Percentiles rank a stretch among this genome's conserved stretches.
Conservation (phyloP, 1,140 invertebrate species). For the Hycleus phaleratus region DNA sequence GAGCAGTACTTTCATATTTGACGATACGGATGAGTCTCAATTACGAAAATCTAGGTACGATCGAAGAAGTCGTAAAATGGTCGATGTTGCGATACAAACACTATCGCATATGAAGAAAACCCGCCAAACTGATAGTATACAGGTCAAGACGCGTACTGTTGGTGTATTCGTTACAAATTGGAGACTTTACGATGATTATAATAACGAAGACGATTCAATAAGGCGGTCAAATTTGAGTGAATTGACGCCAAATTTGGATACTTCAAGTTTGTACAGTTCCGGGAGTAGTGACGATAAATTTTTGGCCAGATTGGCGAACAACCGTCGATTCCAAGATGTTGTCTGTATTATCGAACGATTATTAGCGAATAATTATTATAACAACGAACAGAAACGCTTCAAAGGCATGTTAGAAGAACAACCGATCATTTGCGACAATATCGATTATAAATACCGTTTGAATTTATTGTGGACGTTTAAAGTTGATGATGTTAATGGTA, state of each 20-base stretch:
- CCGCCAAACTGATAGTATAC: slow-evolving; percentile 49
- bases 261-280: slow-evolving; percentile 6
- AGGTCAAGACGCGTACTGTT: slow-evolving; percentile 47
- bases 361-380: slow-evolving; percentile 57
- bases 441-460: slow-evolving; percentile 55
- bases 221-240: slow-evolving; percentile 18
- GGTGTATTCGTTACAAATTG: slow-evolving; percentile 60
- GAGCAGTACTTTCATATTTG: slow-evolving; percentile 50
- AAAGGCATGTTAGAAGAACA: slow-evolving; percentile 49
- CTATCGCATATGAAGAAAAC: slow-evolving; percentile 49
- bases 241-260: slow-evolving; percentile 19
- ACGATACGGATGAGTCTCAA: slow-evolving; percentile 47
- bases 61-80: slow-evolving; percentile 51
- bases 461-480: slow-evolving; percentile 57
- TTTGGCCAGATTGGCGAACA: slow-evolving; percentile 33
- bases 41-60: slow-evolving; percentile 57
- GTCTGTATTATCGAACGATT: slow-evolving; percentile 57
- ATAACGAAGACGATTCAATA: slow-evolving; percentile 28
- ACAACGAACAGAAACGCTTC: slow-evolving; percentile 55
- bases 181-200: slow-evolving; percentile 64
- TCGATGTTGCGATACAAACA: slow-evolving; percentile 60
- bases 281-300: slow-evolving; percentile 33
- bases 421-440: slow-evolving; percentile 47
- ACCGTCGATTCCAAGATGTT: slow-evolving; percentile 51
- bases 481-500: slow-evolving; percentile 41